Conservation (phyloP, 2,888 invertebrate genomes). For the Polymixis flavicincta region DNA sequence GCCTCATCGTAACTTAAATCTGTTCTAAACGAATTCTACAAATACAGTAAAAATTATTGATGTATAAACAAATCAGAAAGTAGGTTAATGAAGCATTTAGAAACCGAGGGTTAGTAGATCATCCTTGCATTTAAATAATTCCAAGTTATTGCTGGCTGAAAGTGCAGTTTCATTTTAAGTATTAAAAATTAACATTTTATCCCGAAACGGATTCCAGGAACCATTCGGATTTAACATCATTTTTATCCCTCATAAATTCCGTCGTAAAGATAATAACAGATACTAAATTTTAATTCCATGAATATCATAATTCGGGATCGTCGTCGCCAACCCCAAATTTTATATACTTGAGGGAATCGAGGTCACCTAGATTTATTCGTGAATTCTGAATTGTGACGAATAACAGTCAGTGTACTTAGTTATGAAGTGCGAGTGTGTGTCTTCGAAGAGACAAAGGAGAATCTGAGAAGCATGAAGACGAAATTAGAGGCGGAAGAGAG, state of each 20-base stretch:
- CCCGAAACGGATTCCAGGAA: constrained; percentile 14
- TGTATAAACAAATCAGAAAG: background rate
- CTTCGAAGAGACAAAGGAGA: constrained; percentile 49
- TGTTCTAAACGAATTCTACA: too few relatives aligned
- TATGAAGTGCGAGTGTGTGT: constrained; percentile 29
- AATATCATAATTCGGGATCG: constrained; percentile 48
- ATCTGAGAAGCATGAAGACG: constrained; percentile 69
- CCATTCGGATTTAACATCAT: constrained; percentile 40
- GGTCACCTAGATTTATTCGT: constrained; percentile 74
- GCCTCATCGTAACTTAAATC: too few relatives aligned
- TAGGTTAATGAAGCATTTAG: background rate
- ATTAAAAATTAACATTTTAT: constrained; percentile 44
- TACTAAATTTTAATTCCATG: constrained; percentile 62
- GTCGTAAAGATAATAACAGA: constrained; percentile 62
- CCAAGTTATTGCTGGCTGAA: constrained; percentile 13
- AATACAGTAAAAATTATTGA: too few relatives aligned
- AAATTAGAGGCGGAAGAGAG: constrained; percentile 77
- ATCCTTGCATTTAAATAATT: constrained; percentile 12
- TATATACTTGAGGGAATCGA: constrained; percentile 64
- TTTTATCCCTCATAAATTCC: constrained; percentile 54
- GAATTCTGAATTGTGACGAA: constrained; percentile 43
- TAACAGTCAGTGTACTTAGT: constrained; percentile 35
- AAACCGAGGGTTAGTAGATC: constrained; percentile 25
- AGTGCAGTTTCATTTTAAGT: constrained; percentile 20
- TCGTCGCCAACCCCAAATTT: constrained; percentile 57